Evolutionary conservation across 2,113 vertebrate species (phyloP).

Genomic region (Eretmochelys imbricata): DNA sequence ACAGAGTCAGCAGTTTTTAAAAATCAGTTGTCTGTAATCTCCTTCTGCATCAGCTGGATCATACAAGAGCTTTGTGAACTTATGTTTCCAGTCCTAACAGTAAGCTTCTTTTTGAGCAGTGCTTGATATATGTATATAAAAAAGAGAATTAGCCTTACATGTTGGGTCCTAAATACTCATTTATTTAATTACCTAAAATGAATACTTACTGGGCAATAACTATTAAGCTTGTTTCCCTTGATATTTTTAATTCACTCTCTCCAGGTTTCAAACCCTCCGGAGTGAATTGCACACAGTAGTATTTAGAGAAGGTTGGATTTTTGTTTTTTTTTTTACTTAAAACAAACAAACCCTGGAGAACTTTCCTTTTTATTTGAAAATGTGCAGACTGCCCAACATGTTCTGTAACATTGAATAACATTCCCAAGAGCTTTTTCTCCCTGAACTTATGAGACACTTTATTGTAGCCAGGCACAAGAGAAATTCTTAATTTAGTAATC

Average conservation of each 20-base stretch:
- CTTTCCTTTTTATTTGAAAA: background rate
- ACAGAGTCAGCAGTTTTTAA: slow-evolving; percentile 70
- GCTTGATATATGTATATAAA: background rate
- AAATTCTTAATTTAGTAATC: slow-evolving; percentile 10
- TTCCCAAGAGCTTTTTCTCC: slow-evolving; percentile 21
- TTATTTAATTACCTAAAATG: slow-evolving; percentile 1
- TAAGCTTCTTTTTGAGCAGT: background rate
- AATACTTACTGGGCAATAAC: background rate
- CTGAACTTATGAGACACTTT: background rate
- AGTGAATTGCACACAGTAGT: background rate
- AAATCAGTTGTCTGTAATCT: background rate
- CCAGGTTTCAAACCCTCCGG: background rate
- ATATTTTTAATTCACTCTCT: background rate
- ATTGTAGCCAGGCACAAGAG: background rate
- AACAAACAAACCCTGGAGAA: background rate
- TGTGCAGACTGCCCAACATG: background rate
- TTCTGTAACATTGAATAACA: background rate
- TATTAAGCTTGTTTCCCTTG: background rate
- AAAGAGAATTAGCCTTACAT: background rate
- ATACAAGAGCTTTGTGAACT: background rate
- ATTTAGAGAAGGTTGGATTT: background rate
- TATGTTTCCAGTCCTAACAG: background rate
- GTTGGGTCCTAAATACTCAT: background rate
- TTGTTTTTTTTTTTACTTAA: background rate
- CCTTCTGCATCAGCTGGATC: slow-evolving; percentile 5